These are phyloP conservation scores for Sinonovacula constricta DNA, from an alignment of 1,140 invertebrate species.

Conservation along the genomic window DNA sequence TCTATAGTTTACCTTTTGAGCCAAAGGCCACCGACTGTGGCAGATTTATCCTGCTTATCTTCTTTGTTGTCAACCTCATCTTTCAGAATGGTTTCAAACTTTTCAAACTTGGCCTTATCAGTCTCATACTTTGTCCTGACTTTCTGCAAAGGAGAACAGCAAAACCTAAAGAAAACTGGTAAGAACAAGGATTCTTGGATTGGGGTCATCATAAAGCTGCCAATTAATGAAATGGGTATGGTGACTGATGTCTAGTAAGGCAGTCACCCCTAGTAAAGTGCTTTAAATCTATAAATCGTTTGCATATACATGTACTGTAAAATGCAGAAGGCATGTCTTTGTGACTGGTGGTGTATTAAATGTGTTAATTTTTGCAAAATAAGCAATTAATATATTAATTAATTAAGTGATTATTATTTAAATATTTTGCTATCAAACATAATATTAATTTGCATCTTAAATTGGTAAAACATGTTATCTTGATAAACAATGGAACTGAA, in stretches of 20 bases:
- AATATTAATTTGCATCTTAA: too few species aligned
- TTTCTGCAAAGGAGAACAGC: too few species aligned
- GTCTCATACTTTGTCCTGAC: slow-evolving; percentile 38
- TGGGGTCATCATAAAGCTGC: neutral
- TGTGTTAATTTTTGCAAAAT: too few species aligned
- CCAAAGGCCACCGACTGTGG: slow-evolving; percentile 36
- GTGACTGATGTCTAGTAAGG: neutral
- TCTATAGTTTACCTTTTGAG: slow-evolving; percentile 49
- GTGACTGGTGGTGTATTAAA: too few species aligned
- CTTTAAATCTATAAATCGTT: neutral
- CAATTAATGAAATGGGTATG: neutral
- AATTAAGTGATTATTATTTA: too few species aligned
- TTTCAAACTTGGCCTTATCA: slow-evolving; percentile 21
- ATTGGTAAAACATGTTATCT: too few species aligned
- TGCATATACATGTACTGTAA: neutral
- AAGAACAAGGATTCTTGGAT: too few species aligned
- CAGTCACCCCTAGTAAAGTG: neutral
- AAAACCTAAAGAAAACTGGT: too few species aligned
- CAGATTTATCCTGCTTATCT: slow-evolving; percentile 43
- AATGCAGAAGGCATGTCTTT: too few species aligned
- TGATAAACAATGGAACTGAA: too few species aligned
- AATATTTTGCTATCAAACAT: too few species aligned
- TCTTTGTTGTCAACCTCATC: slow-evolving; percentile 44
- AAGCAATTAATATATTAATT: too few species aligned
- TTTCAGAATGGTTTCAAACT: slow-evolving; percentile 23